Conservation (phyloP, 2,888 invertebrate genomes). For the Fabriciana adippe region DNA sequence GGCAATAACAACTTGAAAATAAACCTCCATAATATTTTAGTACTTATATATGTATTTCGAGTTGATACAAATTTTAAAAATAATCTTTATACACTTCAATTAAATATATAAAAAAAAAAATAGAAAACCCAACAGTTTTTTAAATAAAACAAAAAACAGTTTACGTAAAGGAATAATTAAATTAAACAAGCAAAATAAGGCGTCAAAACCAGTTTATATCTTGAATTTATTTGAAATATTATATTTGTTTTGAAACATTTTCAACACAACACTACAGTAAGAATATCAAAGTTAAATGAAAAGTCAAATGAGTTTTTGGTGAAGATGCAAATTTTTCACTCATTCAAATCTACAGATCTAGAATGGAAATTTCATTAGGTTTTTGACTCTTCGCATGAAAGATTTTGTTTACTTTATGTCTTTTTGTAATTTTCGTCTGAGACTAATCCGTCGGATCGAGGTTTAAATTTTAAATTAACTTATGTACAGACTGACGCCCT, state of each 20-base stretch:
- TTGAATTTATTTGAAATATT: conserved; percentile 10
- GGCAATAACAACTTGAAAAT: too few relatives aligned
- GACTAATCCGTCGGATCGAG: conserved; percentile 2
- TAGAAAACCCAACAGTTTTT: too few relatives aligned
- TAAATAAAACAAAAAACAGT: too few relatives aligned
- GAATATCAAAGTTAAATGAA: conserved; percentile 26
- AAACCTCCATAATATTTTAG: too few relatives aligned
- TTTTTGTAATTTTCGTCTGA: conserved; percentile 8
- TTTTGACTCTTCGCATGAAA: conserved; percentile 17
- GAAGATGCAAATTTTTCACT: conserved; percentile 21
- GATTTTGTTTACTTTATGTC: background rate
- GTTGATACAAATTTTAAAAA: too few relatives aligned
- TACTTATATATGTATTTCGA: too few relatives aligned
- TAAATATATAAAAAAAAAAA: too few relatives aligned
- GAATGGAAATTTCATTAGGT: conserved; percentile 23
- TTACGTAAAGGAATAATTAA: too few relatives aligned
- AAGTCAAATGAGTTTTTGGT: conserved; percentile 24
- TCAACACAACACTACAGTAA: conserved; percentile 1
- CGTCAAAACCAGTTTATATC: background rate
- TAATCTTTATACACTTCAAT: too few relatives aligned
- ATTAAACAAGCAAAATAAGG: background rate
- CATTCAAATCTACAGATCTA: conserved; percentile 10
- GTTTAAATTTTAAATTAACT: conserved; percentile 6
- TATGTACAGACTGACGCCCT: background rate
- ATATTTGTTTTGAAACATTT: conserved; percentile 22